Base-by-base conservation (phyloP, 2,888 invertebrate species). In the Meandrusa payeni region DNA sequence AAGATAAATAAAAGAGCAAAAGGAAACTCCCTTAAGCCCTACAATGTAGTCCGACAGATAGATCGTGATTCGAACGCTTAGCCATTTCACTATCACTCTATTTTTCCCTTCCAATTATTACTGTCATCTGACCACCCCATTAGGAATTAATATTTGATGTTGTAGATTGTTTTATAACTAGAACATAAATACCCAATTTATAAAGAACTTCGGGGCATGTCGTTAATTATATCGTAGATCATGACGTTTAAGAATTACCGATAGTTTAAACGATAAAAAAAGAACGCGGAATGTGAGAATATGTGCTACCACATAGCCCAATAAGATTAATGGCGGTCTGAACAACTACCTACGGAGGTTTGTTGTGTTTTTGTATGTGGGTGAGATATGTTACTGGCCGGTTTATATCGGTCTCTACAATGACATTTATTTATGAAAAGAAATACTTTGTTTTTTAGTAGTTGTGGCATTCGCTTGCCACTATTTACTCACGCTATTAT, bases 61-160 rank as follows among this genome's bases (percentile, higher is more conserved):
- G n/a, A n/a, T n/a, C n/a, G n/a, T n/a, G n/a, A n/a, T n/a, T n/a
- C n/a, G n/a, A n/a, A n/a, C n/a, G n/a, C n/a, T n/a, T n/a, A n/a
- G n/a, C n/a, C n/a, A n/a, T n/a, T n/a, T n/a, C n/a, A n/a, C n/a
- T n/a, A n/a, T n/a, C n/a, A n/a, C n/a, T n/a, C n/a, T n/a, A n/a
- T 37, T 32, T 33, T 34, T 15, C 12, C 10, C 41, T 17, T 54
- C 48, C 50, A 47, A 38, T 33, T 43, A 33, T 43, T 26, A 34
- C 13, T 26, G 5, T 11, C 12, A 15, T 12, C 9, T 27, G 1
- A 5, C 9, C n/a, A n/a, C n/a, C n/a, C n/a, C n/a, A n/a, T n/a
- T n/a, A n/a, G n/a, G n/a, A n/a, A n/a, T n/a, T n/a, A n/a, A n/a
- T n/a, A n/a, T n/a, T n/a, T n/a, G n/a, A n/a, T n/a, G n/a, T n/a